A percentile compares a stretch with the other conserved stretches of the same genome.
Conservation (phyloP, 2,797 vertebrate species). For the Crax fasciolata region DNA sequence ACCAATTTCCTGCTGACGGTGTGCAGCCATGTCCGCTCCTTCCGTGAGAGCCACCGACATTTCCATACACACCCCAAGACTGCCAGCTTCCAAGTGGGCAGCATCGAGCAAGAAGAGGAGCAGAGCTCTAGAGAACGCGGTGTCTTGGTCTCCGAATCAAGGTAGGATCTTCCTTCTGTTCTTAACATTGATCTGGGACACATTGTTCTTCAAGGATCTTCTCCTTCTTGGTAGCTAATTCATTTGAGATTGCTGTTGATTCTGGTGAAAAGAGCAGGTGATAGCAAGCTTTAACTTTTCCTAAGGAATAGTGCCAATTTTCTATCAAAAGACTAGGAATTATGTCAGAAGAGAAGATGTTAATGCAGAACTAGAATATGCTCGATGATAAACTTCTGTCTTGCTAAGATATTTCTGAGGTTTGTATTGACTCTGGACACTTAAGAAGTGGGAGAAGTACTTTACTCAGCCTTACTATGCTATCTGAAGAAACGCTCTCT, state of each 20-base stretch:
- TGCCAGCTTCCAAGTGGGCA: conserved; percentile 87
- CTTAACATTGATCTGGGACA: neutral
- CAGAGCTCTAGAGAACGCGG: conserved; percentile 77
- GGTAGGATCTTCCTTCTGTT: conserved; percentile 78
- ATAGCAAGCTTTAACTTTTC: neutral
- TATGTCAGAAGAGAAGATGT: neutral
- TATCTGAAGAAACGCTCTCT: neutral
- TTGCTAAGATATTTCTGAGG: neutral
- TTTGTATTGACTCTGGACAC: neutral
- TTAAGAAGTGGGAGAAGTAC: neutral
- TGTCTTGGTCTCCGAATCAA: conserved; percentile 86
- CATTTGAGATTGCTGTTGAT: neutral
- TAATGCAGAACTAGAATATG: neutral
- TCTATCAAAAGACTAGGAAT: neutral
- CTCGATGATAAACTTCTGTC: neutral
- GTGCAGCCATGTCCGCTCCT: conserved; percentile 90
- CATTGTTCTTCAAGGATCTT: neutral
- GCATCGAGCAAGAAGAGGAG: conserved; percentile 84
- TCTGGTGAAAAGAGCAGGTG: neutral
- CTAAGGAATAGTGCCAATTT: neutral
- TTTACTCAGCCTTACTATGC: neutral
- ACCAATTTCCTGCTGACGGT: conserved; percentile 92
- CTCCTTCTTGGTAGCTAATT: neutral
- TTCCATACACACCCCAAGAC: conserved; percentile 46
- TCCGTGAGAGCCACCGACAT: conserved; percentile 81